Evolutionary conservation across 1,140 invertebrate genomes (phyloP), one percentile per base, ranked within the genome.

Genomic region (Leguminivora glycinivorella): DNA sequence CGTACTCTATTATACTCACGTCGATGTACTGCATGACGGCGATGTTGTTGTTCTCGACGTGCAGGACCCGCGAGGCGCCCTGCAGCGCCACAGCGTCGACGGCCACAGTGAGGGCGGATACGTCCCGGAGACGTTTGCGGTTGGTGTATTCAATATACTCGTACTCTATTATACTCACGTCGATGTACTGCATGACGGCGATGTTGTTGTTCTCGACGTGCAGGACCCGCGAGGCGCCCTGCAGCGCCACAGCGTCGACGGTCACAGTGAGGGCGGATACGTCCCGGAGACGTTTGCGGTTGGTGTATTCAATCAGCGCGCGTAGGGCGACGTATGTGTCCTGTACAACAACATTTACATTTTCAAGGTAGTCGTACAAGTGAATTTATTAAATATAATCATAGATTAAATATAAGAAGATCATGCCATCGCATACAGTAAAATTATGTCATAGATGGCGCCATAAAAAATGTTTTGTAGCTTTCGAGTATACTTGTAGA

Each of bases 311-410:
- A 78, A 97, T 97, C 2, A 99, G 86, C 0, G 98, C 97, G 82
- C 97, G 97, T 87, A 98, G 92, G 0, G 98, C 97, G 79, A 97
- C 94, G 72, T 97, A 95, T 0, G 97, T 97, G 84, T 98, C 97
- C 93, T 96, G 91, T 4, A 84, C 80, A 67, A 70, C 69, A 82
- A 22, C 24, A 24, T 60, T 43, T 68, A 68, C 19, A 68, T 9
- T 2, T 12, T 14, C 38, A 69, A 58, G 56, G 26, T n/a, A n/a
- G n/a, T n/a, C n/a, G n/a, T n/a, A n/a, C n/a, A n/a, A n/a, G n/a
- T n/a, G n/a, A n/a, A n/a, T n/a, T n/a, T n/a, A n/a, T n/a, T n/a
- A 31, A 31, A 31, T 31, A 9, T 0, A 9, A 7, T 31, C 31
- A 31, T 7, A 31, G 31, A n/a, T n/a, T n/a, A n/a, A n/a, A n/a